These are phyloP conservation scores for Drosophila guanche DNA, from an alignment of 1,140 invertebrate genomes.

Conservation along the genomic window DNA sequence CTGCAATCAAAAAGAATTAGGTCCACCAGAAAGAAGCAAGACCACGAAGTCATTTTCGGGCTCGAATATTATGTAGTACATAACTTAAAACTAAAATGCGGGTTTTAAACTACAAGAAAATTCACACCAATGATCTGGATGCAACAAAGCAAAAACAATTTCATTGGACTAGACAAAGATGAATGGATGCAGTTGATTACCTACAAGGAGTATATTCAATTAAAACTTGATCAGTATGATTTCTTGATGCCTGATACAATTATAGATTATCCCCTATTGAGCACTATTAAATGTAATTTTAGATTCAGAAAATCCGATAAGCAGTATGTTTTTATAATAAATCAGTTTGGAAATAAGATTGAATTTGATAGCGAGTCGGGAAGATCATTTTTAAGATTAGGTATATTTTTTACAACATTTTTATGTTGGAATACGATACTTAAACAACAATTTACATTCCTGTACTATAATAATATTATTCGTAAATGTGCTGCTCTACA, in stretches of 20 bases:
- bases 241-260: conserved; percentile 1
- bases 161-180: no score
- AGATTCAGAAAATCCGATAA: neutral
- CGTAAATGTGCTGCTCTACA: neutral
- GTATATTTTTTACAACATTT: no score
- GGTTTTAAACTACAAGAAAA: no score
- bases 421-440: no score
- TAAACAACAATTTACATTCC: no score
- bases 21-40: neutral
- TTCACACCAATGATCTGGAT: no score
- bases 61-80: neutral
- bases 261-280: neutral
- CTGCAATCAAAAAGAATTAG: neutral
- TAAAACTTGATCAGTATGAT: conserved; percentile 2
- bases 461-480: neutral
- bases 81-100: no score
- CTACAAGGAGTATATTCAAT: neutral
- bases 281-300: neutral
- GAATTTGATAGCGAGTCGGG: conserved; percentile 7
- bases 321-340: conserved; percentile 1
- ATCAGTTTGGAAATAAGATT: neutral
- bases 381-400: conserved; percentile 5
- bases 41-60: neutral
- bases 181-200: no score
- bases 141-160: no score